Evolutionary conservation across 2,888 invertebrate genomes (phyloP).

Genomic region (Arrhopalites spinosus): DNA sequence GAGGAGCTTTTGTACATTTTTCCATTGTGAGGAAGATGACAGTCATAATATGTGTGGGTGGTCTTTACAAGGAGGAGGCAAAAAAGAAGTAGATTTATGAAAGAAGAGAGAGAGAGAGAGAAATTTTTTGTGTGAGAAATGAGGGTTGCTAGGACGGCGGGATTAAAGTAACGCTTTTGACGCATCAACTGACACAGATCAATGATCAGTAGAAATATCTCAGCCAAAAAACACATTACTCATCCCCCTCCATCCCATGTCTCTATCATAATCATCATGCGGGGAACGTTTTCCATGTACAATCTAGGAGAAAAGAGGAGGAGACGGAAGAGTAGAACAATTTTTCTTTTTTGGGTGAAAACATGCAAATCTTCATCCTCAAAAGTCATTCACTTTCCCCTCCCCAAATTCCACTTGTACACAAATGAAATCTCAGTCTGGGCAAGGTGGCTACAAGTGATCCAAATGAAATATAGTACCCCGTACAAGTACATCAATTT

Average conservation of each 20-base stretch:
- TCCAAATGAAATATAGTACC: too few species aligned
- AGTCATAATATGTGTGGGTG: too few species aligned
- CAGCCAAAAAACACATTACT: conserved; percentile 40
- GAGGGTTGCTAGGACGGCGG: conserved; percentile 28
- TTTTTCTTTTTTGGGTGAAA: neutral
- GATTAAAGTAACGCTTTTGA: conserved; percentile 43
- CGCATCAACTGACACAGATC: conserved; percentile 47
- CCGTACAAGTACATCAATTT: too few species aligned
- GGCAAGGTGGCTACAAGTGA: too few species aligned
- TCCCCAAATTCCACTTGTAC: too few species aligned
- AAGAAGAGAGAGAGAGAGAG: neutral
- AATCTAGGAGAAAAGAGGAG: neutral
- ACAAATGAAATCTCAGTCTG: too few species aligned
- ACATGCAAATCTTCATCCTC: neutral
- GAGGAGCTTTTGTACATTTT: too few species aligned
- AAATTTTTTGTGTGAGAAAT: conserved; percentile 38
- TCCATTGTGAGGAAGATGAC: too few species aligned
- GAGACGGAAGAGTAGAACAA: neutral
- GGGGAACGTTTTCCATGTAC: neutral
- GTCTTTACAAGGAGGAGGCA: too few species aligned
- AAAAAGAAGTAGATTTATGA: neutral
- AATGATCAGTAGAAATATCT: conserved; percentile 41
- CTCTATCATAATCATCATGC: neutral
- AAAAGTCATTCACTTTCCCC: too few species aligned
- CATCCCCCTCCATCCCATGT: conserved; percentile 25